Percentiles rank a stretch among this genome's conserved stretches.
These are phyloP conservation scores for Euborellia annulipes DNA, from an alignment of 1,140 invertebrate species.

Conservation along the genomic window DNA sequence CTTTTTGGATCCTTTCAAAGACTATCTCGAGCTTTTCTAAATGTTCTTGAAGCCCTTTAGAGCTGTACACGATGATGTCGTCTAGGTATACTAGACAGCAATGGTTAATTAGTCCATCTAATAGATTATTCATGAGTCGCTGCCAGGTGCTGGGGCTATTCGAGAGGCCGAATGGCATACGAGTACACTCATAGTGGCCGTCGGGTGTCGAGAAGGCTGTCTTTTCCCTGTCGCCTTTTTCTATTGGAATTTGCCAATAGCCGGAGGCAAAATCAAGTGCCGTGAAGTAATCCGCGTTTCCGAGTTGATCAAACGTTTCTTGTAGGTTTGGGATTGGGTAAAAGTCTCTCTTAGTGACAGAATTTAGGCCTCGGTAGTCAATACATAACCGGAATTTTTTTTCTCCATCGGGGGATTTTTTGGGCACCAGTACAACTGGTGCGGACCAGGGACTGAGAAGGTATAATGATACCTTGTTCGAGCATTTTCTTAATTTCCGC, in stretches of 20 bases:
- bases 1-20: constrained; percentile 8
- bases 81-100: constrained; percentile 22
- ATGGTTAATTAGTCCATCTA: constrained; percentile 13
- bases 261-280: constrained; percentile 26
- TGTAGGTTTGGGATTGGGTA: constrained; percentile 32
- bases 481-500: constrained; percentile 15
- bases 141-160: constrained; percentile 26
- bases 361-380: constrained; percentile 27
- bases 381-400: constrained; percentile 23
- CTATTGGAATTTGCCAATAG: constrained; percentile 29
- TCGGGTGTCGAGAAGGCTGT: constrained; percentile 25
- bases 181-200: constrained; percentile 25
- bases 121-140: constrained; percentile 22
- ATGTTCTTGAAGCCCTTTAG: constrained; percentile 22
- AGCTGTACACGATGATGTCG: constrained; percentile 27
- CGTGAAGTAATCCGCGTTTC: constrained; percentile 22
- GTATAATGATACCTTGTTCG: constrained; percentile 12
- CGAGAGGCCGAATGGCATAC: constrained; percentile 29
- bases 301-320: constrained; percentile 25
- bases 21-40: constrained; percentile 17
- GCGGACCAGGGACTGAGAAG: constrained; percentile 9
- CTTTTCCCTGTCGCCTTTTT: constrained; percentile 23
- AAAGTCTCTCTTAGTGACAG: constrained; percentile 22
- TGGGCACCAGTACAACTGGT: constrained; percentile 1
- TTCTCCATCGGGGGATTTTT: constrained; percentile 2